Conservation (phyloP, 2,113 vertebrate genomes). For the Sturnus vulgaris region DNA sequence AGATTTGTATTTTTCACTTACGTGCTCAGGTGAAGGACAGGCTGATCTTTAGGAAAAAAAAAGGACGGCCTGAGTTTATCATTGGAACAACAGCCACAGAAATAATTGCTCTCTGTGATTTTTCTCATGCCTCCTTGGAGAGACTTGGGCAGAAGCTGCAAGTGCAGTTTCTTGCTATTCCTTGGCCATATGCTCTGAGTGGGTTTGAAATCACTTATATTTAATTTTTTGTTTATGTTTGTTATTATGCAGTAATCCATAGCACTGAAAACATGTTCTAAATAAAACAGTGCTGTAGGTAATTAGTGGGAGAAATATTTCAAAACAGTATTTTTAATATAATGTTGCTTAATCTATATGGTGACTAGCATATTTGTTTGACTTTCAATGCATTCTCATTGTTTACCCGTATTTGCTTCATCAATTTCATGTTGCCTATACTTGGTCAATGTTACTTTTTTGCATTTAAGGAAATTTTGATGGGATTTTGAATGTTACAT, state of each 20-base stretch:
- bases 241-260: neutral
- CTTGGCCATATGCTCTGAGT: neutral
- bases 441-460: neutral
- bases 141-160: neutral
- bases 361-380: neutral
- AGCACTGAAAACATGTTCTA: neutral
- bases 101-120: neutral
- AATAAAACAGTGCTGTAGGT: neutral
- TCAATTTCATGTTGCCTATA: neutral
- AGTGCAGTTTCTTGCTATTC: neutral
- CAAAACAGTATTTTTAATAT: neutral
- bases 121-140: neutral
- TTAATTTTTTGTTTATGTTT: conserved; percentile 10
- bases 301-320: conserved; percentile 11
- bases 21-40: neutral
- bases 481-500: neutral
- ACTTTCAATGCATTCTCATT: neutral
- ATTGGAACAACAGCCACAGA: neutral
- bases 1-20: neutral
- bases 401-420: neutral
- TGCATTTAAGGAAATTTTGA: neutral
- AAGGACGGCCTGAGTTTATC: neutral
- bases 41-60: neutral
- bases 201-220: neutral
- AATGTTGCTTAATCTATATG: neutral